These are phyloP conservation scores for Nesoenas mayeri DNA, from an alignment of 2,113 vertebrate species.

Conservation along the genomic window DNA sequence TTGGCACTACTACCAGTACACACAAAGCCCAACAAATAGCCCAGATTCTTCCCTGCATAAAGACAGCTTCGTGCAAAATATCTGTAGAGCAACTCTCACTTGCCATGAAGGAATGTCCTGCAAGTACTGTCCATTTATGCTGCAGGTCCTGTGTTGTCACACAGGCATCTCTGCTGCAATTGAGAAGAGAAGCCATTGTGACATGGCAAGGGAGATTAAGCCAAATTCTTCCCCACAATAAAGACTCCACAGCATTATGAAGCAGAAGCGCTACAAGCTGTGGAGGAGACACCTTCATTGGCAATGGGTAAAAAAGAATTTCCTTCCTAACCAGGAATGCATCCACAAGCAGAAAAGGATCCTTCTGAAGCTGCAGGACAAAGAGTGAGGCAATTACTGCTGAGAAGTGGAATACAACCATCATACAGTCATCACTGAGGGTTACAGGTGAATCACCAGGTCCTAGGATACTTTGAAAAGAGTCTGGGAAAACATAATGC, in stretches of 20 bases:
- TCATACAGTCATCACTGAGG: not conserved
- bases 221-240: not conserved
- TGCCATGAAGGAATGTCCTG: not conserved
- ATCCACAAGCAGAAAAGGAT: not conserved
- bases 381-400: not conserved
- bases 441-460: not conserved
- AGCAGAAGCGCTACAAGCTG: not conserved
- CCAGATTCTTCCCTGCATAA: not conserved
- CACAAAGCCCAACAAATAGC: not conserved
- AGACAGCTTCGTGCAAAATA: not conserved
- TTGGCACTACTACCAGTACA: not conserved
- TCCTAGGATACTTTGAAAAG: not conserved
- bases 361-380: not conserved
- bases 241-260: not conserved
- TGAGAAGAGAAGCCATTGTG: not conserved
- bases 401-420: not conserved
- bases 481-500: not conserved
- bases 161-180: not conserved
- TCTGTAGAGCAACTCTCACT: not conserved
- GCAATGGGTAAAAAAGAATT: not conserved
- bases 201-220: not conserved
- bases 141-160: not conserved
- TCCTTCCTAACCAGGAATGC: not conserved
- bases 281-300: not conserved
- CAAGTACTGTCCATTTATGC: rapidly evolving